Percentiles rank a stretch among this genome's conserved stretches.
These are phyloP conservation scores for Ormyrus rosae DNA, from an alignment of 2,888 invertebrate species.

Conservation along the genomic window DNA sequence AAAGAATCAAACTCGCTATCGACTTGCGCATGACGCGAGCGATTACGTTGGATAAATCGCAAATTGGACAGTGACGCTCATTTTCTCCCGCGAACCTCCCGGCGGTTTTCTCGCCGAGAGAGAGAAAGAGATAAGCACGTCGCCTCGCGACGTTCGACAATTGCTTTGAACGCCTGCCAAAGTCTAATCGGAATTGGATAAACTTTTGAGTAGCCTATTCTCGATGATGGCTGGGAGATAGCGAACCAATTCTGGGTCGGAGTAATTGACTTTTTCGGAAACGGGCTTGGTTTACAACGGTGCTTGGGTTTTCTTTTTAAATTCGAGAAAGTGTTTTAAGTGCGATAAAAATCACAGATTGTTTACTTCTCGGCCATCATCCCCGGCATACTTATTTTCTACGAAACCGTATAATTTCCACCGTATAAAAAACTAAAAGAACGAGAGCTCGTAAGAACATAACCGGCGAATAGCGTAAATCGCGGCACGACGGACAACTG, in stretches of 20 bases:
- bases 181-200: too few relatives aligned
- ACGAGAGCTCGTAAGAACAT: neutral
- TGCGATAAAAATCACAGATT: neutral
- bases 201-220: too few relatives aligned
- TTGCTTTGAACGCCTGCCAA: too few relatives aligned
- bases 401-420: neutral
- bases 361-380: conserved; percentile 1
- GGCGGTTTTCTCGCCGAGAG: conserved; percentile 4
- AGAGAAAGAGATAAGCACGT: too few relatives aligned
- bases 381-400: conserved; percentile 1
- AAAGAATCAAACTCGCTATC: conserved; percentile 60
- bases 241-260: too few relatives aligned
- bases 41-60: conserved; percentile 63
- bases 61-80: conserved; percentile 66
- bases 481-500: conserved; percentile 62
- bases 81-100: conserved; percentile 43
- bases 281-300: too few relatives aligned
- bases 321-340: too few relatives aligned
- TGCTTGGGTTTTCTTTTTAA: too few relatives aligned
- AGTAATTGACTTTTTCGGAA: too few relatives aligned
- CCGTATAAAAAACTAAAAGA: conserved; percentile 6
- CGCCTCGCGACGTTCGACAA: too few relatives aligned
- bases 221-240: too few relatives aligned
- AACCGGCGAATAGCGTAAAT: neutral
- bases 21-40: conserved; percentile 33